Base-by-base conservation (phyloP, 2,888 invertebrate species). In the Bugula neritina region DNA sequence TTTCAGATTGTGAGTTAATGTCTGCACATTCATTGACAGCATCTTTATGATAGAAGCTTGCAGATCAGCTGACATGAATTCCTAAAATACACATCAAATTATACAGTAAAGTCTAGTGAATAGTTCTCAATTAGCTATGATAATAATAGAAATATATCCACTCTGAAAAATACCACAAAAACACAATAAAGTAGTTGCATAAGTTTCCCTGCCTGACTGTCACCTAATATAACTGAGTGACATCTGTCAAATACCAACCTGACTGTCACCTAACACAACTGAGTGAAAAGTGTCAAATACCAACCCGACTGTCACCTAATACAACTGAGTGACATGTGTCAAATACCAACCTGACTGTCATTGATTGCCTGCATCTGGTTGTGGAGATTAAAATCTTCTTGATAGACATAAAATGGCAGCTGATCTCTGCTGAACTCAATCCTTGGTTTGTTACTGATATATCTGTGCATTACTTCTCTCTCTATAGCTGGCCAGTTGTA, bases 341-440 rank as follows among this genome's bases (percentile, higher is more conserved):
- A 10, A 10, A 3, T n/a, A 55, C 55, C 5, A 13, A 63, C 63
- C 63, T 63, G 63, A 17, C 25, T 29, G 31, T 13, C 29, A 63
- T 31, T 63, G 29, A 63, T 63, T 27, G 63, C 63, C 31, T 63
- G 63, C 63, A 63, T 63, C 63, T 63, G 63, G 31, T 63, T 63
- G 63, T 63, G 63, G 3, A 63, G 63, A 63, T 63, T 63, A 27
- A 63, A 63, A 27, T 63, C 63, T 31, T 63, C 63, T n/a, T 63
- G 25, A 31, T 25, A 63, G 63, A 63, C 63, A 63, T 63, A 63
- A 63, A 27, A 63, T 63, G 63, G 63, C 31, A 63, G 34, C n/a
- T 27, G 31, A 21, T 63, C 63, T 25, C 31, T 27, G 31, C 25
- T 25, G 34, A 63, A 63, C 25, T 34, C 17, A 31, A 63, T 63